Percentiles rank a stretch among this genome's conserved stretches.
Evolutionary conservation across 1,140 invertebrate species (phyloP).

Genomic region (Drosophila neocordata): DNA sequence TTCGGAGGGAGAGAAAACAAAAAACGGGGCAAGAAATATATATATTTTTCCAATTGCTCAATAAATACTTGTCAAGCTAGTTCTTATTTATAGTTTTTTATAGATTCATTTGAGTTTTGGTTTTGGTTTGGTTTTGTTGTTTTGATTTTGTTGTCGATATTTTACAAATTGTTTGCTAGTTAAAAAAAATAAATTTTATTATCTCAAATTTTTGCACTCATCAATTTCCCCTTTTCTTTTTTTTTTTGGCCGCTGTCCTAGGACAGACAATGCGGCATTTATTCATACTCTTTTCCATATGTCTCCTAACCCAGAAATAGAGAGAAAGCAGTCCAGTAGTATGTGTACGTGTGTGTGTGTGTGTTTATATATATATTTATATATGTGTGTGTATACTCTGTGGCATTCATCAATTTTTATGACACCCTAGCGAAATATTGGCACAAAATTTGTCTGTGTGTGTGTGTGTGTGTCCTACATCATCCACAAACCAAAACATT

Average conservation of each 20-base stretch:
- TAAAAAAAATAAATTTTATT: slow-evolving; percentile 64
- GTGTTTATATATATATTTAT: not conserved
- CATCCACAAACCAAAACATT: slow-evolving; percentile 52
- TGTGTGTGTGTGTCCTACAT: not conserved
- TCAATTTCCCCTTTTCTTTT: slow-evolving; percentile 56
- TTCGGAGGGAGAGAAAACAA: not conserved
- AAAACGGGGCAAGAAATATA: slow-evolving; percentile 6
- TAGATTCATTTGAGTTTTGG: not conserved
- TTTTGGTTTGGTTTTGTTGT: slow-evolving; percentile 10
- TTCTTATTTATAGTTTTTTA: slow-evolving; percentile 37
- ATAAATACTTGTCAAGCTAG: slow-evolving; percentile 69
- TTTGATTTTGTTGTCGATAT: slow-evolving; percentile 17
- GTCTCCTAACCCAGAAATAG: not conserved
- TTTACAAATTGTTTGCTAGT: slow-evolving; percentile 48
- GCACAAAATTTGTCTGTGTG: slow-evolving; percentile 31
- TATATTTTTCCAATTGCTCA: slow-evolving; percentile 64
- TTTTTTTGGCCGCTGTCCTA: not conserved
- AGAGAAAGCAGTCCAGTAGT: not conserved
- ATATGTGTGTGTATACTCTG: not conserved
- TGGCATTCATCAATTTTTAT: slow-evolving; percentile 76
- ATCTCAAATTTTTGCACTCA: slow-evolving; percentile 68
- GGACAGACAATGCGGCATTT: not conserved
- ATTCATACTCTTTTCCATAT: not conserved
- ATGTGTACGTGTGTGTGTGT: too few relatives aligned
- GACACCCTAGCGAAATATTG: slow-evolving; percentile 62